Conservation (phyloP, 2,797 vertebrate species). For the Helostoma temminkii region DNA sequence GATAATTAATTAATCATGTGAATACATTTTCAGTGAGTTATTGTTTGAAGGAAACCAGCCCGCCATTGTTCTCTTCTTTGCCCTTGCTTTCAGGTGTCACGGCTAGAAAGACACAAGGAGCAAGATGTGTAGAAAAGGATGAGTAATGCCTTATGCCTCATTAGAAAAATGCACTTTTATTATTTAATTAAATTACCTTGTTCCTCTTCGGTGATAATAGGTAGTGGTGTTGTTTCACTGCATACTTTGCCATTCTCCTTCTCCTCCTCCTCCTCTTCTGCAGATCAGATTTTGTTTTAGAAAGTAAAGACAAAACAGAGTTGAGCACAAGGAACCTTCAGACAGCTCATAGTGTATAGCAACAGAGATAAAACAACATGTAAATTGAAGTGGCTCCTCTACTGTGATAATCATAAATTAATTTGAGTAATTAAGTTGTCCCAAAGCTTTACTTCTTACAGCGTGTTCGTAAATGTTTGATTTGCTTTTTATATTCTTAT, state of each 20-base stretch:
- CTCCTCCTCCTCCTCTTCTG: conserved; percentile 59
- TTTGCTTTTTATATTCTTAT: no score
- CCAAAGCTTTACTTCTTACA: no score
- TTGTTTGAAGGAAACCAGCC: conserved; percentile 72
- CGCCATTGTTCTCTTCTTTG: conserved; percentile 45
- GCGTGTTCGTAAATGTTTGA: no score
- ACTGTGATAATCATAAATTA: no score
- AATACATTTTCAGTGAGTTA: conserved; percentile 32
- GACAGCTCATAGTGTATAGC: neutral
- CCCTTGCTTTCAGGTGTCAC: conserved; percentile 27
- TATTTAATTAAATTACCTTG: conserved; percentile 54
- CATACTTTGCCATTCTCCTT: conserved; percentile 46
- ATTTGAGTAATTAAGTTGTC: no score
- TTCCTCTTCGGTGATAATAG: conserved; percentile 53
- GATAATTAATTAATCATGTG: neutral
- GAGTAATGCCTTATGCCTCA: conserved; percentile 4
- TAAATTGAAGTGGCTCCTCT: no score
- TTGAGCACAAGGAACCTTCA: neutral
- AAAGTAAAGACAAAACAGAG: neutral
- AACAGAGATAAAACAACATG: neutral
- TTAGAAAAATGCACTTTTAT: conserved; percentile 2
- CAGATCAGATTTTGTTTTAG: conserved; percentile 3
- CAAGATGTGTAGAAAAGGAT: neutral
- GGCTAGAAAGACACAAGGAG: conserved; percentile 48
- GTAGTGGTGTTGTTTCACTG: conserved; percentile 62